Evolutionary conservation across 2,797 vertebrate genomes (phyloP).

Genomic region (Eidolon dupreanum): DNA sequence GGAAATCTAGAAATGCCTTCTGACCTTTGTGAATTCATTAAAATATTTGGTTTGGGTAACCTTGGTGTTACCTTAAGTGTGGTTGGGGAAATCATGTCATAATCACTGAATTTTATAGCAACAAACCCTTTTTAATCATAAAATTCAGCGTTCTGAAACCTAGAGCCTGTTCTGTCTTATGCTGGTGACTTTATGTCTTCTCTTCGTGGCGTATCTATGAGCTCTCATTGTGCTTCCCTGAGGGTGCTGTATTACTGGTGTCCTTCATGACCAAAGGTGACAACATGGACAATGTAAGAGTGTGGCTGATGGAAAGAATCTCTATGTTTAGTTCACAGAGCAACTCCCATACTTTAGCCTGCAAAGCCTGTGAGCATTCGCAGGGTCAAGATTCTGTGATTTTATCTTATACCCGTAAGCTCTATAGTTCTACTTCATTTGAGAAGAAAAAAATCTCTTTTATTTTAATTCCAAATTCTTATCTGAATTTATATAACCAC

Average conservation of each 20-base stretch:
- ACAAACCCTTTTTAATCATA: slow-evolving; percentile 38
- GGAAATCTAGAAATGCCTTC: slow-evolving; percentile 56
- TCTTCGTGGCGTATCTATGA: background rate
- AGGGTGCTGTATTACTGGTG: background rate
- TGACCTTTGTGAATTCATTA: slow-evolving; percentile 43
- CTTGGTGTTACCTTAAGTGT: slow-evolving; percentile 58
- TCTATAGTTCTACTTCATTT: background rate
- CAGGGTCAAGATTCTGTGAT: background rate
- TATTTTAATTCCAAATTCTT: slow-evolving; percentile 18
- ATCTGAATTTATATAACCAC: background rate
- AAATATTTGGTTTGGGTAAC: slow-evolving; percentile 66
- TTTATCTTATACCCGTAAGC: background rate
- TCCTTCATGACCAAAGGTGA: background rate
- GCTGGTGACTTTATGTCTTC: slow-evolving; percentile 11
- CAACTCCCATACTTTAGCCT: background rate
- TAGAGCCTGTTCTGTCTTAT: background rate
- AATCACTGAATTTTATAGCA: slow-evolving; percentile 58
- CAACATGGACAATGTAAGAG: background rate
- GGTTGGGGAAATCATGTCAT: slow-evolving; percentile 36
- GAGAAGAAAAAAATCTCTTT: background rate
- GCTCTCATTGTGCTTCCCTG: background rate
- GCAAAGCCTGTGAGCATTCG: background rate
- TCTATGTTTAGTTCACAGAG: background rate
- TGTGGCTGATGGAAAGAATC: background rate
- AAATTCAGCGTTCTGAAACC: slow-evolving; percentile 64